These are phyloP conservation scores for Cyphomyrus discorhynchus DNA, from an alignment of 2,113 vertebrate species.

Conservation along the genomic window DNA sequence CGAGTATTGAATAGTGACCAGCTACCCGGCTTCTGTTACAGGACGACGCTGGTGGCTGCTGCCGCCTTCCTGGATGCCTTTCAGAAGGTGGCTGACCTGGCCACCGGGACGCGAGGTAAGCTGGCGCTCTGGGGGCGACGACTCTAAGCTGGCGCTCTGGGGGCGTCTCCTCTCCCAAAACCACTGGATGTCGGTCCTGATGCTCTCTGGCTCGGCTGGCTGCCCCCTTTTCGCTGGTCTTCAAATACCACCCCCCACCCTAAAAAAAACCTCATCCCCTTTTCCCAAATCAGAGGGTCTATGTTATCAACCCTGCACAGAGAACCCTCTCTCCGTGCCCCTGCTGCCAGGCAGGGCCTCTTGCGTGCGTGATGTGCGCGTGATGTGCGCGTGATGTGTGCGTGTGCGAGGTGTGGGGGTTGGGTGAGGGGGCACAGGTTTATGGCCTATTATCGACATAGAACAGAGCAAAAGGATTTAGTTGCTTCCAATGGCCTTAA, in stretches of 20 bases:
- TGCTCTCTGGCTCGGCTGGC: neutral
- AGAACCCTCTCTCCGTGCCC: neutral
- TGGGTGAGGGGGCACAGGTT: neutral
- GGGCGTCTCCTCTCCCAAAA: neutral
- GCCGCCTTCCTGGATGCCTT: conserved; percentile 71
- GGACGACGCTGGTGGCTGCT: conserved; percentile 63
- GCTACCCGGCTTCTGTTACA: conserved; percentile 38
- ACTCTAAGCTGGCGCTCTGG: neutral
- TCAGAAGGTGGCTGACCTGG: conserved; percentile 74
- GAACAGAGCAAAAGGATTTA: neutral
- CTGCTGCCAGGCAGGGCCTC: neutral
- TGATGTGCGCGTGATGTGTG: too few species aligned
- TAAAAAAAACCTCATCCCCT: neutral
- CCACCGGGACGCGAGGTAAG: conserved; percentile 72
- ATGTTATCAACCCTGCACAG: neutral
- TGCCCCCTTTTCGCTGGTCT: neutral
- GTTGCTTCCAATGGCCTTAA: neutral
- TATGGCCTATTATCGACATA: neutral
- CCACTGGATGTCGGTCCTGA: neutral
- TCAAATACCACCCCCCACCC: neutral
- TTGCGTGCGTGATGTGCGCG: neutral
- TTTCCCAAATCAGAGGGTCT: neutral
- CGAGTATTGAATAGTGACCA: neutral
- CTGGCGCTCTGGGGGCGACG: neutral
- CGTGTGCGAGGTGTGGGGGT: neutral